Conservation (phyloP, 2,113 vertebrate genomes). For the Anguilla rostrata region DNA sequence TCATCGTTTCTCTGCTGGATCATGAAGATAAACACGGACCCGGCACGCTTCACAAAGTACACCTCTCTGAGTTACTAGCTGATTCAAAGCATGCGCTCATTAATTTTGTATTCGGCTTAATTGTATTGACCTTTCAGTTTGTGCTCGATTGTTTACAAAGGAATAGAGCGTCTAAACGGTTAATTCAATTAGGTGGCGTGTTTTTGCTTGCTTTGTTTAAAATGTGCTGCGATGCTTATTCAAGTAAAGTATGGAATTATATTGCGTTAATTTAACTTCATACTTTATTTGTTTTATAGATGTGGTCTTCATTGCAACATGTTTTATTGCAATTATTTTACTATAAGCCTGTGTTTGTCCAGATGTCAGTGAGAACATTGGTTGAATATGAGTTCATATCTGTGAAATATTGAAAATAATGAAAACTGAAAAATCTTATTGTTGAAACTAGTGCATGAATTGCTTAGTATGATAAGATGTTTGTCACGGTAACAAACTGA, state of each 20-base stretch:
- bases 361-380: too few species aligned
- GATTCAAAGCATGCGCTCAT: background rate
- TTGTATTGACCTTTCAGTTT: background rate
- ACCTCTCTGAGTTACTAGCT: background rate
- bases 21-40: background rate
- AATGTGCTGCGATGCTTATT: background rate
- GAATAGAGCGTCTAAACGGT: background rate
- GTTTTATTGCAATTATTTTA: too few species aligned
- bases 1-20: background rate
- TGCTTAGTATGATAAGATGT: too few species aligned
- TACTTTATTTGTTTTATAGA: background rate
- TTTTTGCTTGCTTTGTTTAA: background rate
- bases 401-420: too few species aligned
- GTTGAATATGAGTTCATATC: too few species aligned
- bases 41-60: background rate
- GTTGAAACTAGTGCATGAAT: too few species aligned
- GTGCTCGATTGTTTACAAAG: background rate
- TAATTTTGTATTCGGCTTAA: background rate
- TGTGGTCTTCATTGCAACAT: too few species aligned
- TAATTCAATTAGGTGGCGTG: background rate
- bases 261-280: background rate
- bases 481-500: too few species aligned
- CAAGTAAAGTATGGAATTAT: background rate
- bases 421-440: too few species aligned
- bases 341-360: too few species aligned